Evolutionary conservation across 2,113 vertebrate species (phyloP).

Genomic region (Chloropsis cyanopogon): DNA sequence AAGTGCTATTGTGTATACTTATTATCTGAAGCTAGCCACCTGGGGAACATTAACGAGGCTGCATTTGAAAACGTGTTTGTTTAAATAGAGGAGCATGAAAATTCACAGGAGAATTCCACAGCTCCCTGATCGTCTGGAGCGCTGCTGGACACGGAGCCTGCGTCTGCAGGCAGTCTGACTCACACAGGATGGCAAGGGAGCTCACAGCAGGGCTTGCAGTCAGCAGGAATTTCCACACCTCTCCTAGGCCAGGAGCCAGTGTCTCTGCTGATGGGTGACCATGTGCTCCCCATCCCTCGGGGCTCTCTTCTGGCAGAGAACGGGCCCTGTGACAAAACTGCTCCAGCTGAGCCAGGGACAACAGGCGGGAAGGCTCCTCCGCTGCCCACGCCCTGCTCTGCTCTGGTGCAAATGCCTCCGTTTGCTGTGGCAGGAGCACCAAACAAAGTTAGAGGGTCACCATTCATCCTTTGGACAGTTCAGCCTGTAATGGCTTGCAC

Average conservation of each 20-base stretch:
- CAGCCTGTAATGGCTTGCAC: not conserved
- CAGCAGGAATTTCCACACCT: not conserved
- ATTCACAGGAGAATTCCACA: not conserved
- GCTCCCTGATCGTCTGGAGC: not conserved
- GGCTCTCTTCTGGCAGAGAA: not conserved
- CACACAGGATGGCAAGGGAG: not conserved
- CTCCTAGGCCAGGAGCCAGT: not conserved
- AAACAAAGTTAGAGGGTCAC: not conserved
- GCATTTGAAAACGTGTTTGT: not conserved
- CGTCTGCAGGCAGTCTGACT: not conserved
- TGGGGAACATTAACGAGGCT: not conserved
- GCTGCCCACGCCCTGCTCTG: rapidly evolving
- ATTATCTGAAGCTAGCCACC: not conserved
- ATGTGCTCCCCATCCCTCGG: not conserved
- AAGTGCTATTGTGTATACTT: not conserved
- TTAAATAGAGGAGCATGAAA: not conserved
- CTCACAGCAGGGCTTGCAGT: not conserved
- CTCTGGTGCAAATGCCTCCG: not conserved
- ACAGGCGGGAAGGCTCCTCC: not conserved
- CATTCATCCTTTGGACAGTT: not conserved
- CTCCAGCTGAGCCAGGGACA: not conserved
- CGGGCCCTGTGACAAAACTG: rapidly evolving
- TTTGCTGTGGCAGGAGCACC: not conserved
- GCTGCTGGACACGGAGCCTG: not conserved
- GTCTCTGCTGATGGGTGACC: not conserved